These are phyloP conservation scores for Ammospiza caudacuta DNA, from an alignment of 2,113 vertebrate species.

Conservation along the genomic window DNA sequence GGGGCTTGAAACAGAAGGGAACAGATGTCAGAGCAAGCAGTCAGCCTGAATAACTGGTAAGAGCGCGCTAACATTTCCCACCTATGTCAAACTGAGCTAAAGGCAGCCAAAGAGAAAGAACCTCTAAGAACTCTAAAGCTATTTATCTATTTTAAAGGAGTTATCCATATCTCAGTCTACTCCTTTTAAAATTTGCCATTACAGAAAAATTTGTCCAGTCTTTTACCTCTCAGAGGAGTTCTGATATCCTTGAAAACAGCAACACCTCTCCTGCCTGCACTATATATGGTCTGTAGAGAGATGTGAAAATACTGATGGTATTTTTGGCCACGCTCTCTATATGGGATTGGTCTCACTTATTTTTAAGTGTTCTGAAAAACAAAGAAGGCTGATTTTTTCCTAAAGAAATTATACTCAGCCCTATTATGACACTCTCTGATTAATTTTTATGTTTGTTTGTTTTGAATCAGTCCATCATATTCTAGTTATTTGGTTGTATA, in stretches of 20 bases:
- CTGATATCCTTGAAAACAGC: background rate
- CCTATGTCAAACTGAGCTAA: background rate
- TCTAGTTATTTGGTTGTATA: conserved; percentile 39
- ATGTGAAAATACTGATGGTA: background rate
- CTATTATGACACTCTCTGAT: background rate
- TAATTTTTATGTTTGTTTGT: background rate
- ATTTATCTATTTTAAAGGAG: background rate
- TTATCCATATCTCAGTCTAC: background rate
- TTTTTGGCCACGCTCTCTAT: background rate
- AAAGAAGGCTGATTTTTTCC: background rate
- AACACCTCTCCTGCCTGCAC: background rate
- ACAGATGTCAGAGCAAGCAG: background rate
- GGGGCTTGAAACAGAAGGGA: background rate
- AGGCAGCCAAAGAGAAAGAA: background rate
- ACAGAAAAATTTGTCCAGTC: background rate
- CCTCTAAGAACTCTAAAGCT: background rate
- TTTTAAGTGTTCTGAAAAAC: background rate
- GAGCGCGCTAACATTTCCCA: background rate
- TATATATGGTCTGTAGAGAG: background rate
- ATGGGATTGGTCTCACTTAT: background rate
- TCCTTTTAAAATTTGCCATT: background rate
- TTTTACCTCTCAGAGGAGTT: background rate
- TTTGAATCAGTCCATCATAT: background rate
- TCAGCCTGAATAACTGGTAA: background rate
- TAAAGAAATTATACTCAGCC: background rate